A percentile compares a stretch with the other conserved stretches of the same genome.
phyloP scores from a whole-genome alignment of 2,113 vertebrate species.

The Cavia porcellus region DNA sequence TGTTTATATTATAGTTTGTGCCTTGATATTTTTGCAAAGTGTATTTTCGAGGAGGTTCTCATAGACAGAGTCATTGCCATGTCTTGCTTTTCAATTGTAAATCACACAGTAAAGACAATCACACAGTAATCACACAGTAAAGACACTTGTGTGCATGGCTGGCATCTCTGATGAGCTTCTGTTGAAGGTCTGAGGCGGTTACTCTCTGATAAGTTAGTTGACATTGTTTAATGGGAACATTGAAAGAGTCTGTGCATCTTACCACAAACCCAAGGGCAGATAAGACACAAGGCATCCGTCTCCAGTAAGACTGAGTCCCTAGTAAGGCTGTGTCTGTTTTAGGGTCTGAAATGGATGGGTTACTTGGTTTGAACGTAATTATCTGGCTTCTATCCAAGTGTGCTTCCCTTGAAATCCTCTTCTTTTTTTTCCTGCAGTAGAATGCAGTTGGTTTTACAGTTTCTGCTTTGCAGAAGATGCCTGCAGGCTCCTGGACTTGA shows the following conservation, averaged over 20 bases:
- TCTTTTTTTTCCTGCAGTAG: neutral
- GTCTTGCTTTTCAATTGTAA: neutral
- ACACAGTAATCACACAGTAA: neutral
- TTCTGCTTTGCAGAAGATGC: neutral
- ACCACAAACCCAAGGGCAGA: too few relatives aligned
- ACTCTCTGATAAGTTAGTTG: neutral
- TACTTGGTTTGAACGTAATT: neutral
- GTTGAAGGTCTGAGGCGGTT: too few relatives aligned
- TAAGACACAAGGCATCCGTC: neutral
- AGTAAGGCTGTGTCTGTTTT: accelerated
- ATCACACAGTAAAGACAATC: neutral
- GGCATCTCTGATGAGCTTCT: neutral
- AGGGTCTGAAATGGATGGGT: neutral
- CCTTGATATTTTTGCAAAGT: neutral
- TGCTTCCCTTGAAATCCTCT: accelerated
- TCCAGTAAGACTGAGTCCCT: too few relatives aligned
- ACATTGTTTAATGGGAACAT: neutral
- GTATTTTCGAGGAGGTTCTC: neutral
- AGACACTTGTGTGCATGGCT: neutral
- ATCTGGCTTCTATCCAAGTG: neutral
- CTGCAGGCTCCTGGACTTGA: neutral
- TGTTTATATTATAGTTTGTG: neutral
- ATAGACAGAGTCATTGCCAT: neutral
- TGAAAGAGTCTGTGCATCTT: neutral
- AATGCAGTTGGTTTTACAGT: neutral